These are phyloP conservation scores for Drosophila buzzatii DNA, from an alignment of 2,888 invertebrate species.

Conservation along the genomic window DNA sequence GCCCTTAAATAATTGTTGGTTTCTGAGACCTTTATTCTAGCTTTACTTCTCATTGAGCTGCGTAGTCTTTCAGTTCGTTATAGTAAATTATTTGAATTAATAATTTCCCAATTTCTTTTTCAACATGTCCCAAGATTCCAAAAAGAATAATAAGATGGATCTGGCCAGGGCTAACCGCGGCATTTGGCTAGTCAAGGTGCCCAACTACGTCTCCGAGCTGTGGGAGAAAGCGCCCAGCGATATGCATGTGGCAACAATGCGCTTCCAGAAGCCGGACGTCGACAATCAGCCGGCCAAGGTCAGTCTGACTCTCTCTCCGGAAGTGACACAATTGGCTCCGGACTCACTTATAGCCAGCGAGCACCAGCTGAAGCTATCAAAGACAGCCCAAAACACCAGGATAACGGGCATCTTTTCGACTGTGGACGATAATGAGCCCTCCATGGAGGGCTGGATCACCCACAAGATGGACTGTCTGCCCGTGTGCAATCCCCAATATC, in stretches of 20 bases:
- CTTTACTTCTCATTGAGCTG: background rate
- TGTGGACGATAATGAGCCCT: background rate
- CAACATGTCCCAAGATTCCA: constrained; percentile 17
- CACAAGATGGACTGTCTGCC: constrained; percentile 39
- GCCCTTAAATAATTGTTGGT: background rate
- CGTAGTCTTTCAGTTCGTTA: background rate
- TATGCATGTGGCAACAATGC: constrained; percentile 36
- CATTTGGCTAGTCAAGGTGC: constrained; percentile 41
- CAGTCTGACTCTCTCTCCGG: constrained; percentile 12
- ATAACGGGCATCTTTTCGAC: constrained; percentile 25
- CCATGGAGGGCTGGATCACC: constrained; percentile 25
- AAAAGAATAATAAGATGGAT: constrained; percentile 19
- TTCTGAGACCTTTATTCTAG: background rate
- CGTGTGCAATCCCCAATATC: constrained; percentile 24
- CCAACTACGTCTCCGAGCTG: constrained; percentile 31
- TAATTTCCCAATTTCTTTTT: background rate
- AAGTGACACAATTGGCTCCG: constrained; percentile 17
- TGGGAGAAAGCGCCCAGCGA: constrained; percentile 30
- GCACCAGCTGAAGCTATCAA: constrained; percentile 26
- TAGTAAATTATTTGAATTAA: background rate
- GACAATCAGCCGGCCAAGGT: constrained; percentile 9
- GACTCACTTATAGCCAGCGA: constrained; percentile 5
- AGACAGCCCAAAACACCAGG: background rate
- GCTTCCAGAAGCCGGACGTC: background rate
- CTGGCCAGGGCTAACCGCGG: background rate